Percentiles rank a stretch among this genome's conserved stretches.
Conservation (phyloP, 2,888 invertebrate genomes). For the Leptopilina syphax region DNA sequence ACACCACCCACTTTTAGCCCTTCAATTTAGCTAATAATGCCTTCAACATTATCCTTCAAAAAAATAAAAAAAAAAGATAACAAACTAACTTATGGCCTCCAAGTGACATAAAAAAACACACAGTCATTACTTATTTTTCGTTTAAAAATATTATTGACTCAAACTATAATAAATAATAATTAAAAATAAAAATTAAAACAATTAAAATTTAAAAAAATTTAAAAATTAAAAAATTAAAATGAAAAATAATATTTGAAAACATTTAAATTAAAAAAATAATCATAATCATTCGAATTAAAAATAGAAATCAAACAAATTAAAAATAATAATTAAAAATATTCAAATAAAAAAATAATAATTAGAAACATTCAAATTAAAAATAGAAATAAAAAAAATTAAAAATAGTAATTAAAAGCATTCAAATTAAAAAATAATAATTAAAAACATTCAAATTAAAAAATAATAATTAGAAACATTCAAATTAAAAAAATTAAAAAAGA, state of each 20-base stretch:
- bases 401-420: too few species aligned
- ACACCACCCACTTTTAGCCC: conserved; percentile 18
- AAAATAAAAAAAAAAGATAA: conserved; percentile 8
- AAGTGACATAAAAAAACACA: neutral
- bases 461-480: too few species aligned
- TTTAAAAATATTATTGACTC: neutral
- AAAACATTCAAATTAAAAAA: too few species aligned
- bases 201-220: neutral
- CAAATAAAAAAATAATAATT: too few species aligned
- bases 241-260: too few species aligned
- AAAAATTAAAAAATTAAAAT: too few species aligned
- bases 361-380: too few species aligned
- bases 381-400: too few species aligned
- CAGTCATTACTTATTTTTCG: neutral
- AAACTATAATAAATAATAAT: neutral
- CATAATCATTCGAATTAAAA: too few species aligned
- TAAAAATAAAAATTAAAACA: neutral
- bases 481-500: too few species aligned
- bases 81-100: conserved; percentile 5
- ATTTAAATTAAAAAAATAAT: too few species aligned
- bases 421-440: neutral
- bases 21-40: conserved; percentile 24
- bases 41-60: conserved; percentile 20
- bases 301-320: neutral
- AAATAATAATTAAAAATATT: neutral